Conservation (phyloP, 2,113 vertebrate species). For the Engraulis encrasicolus region DNA sequence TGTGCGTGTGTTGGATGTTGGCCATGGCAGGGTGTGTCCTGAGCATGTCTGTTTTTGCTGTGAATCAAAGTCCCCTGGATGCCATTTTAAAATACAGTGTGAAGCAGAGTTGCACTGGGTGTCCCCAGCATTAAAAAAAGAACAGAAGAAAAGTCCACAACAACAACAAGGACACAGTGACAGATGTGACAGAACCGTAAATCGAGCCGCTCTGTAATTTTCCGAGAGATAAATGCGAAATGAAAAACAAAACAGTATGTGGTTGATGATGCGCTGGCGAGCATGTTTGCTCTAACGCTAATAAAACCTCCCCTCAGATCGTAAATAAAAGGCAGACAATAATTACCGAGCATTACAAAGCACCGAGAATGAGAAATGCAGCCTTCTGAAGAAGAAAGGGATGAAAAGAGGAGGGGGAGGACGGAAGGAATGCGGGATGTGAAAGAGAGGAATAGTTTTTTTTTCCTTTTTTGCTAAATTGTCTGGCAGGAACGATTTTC, state of each 20-base stretch:
- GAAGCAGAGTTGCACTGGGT: slow-evolving; percentile 39
- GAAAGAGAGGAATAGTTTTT: slow-evolving; percentile 50
- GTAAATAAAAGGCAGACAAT: slow-evolving; percentile 4
- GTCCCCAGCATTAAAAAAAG: not conserved
- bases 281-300: not conserved
- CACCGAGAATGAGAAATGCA: not conserved
- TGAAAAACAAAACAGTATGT: not conserved
- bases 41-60: slow-evolving; percentile 41
- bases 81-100: slow-evolving; percentile 61
- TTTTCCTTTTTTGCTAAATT: slow-evolving; percentile 57
- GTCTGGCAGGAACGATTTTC: not conserved
- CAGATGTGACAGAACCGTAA: not conserved
- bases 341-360: not conserved
- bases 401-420: slow-evolving; percentile 8
- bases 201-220: not conserved
- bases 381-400: slow-evolving; percentile 30
- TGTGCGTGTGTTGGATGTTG: not conserved
- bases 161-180: not conserved
- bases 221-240: not conserved
- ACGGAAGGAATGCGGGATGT: not conserved
- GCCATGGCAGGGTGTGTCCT: slow-evolving; percentile 4
- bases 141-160: slow-evolving; percentile 8
- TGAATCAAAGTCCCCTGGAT: slow-evolving; percentile 47
- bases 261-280: not conserved
- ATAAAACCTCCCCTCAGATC: not conserved